phyloP scores from a whole-genome alignment of 2,797 vertebrate species.

The Cichlasoma orientale region DNA sequence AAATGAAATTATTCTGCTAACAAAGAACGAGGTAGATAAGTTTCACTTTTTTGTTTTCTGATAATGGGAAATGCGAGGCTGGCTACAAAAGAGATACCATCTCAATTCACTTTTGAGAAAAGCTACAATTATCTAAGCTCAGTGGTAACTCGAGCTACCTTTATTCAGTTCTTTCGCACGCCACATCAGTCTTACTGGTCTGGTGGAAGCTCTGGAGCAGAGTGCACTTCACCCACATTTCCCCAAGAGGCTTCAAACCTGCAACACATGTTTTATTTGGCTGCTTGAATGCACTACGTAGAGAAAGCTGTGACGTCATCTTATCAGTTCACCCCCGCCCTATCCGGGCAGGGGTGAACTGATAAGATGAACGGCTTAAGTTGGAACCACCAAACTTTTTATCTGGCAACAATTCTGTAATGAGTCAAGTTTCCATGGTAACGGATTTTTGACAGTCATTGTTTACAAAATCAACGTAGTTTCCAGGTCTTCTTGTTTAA shows the following conservation, averaged over 20 bases:
- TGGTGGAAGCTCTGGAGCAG: neutral
- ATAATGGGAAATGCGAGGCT: conserved; percentile 2
- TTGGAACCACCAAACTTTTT: too few relatives aligned
- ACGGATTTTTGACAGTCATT: too few relatives aligned
- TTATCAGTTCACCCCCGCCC: neutral
- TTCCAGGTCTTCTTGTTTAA: too few relatives aligned
- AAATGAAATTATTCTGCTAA: neutral
- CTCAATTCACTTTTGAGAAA: neutral
- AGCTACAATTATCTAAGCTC: neutral
- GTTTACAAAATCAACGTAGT: too few relatives aligned
- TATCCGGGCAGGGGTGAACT: too few relatives aligned
- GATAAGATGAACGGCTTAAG: too few relatives aligned
- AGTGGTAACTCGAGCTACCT: conserved; percentile 15
- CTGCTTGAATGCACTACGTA: neutral
- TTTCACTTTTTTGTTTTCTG: neutral
- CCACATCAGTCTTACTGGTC: neutral
- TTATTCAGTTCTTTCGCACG: conserved; percentile 10
- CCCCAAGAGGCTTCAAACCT: neutral
- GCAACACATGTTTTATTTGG: neutral
- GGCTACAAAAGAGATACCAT: neutral
- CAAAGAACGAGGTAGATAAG: neutral
- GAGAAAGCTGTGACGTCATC: neutral
- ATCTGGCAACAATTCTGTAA: too few relatives aligned
- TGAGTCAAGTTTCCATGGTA: too few relatives aligned
- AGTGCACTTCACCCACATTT: neutral